Base-by-base conservation (phyloP, 2,797 vertebrate genomes). In the Malacoctenus gilli region DNA sequence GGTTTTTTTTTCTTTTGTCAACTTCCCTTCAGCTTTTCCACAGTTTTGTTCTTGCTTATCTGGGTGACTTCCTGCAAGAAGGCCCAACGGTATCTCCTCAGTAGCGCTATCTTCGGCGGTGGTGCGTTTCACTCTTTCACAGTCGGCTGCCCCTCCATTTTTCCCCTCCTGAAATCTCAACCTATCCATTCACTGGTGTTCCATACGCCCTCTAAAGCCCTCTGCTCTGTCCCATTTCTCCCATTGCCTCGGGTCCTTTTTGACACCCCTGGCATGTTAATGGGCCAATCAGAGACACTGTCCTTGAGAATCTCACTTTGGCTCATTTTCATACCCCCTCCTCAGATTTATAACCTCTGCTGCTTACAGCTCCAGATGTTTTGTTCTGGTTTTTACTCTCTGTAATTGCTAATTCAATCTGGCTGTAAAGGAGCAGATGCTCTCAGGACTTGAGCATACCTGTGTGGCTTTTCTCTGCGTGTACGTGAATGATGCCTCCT, bases 401-500 rank as follows among this genome's bases (percentile, higher is more conserved):
- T 88, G 82, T 90, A 91, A 92, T 91, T 90, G 89, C 86, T 92
- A 89, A 91, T 91, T 89, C 88, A 90, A 89, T 90, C 77, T 88
- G 85, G 88, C 84, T 87, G 84, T 92, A 92, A 92, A 92, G 87
- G 67, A 88, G 79, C 90, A 92, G 89, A 90, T 91, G 89, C 85
- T 90, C 79, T 70, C 47, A 68, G 76, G 79, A 85, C 83, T 82
- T 72, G 59, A 82, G 74, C 61, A 62, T 88, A 88, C 87, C 86
- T 90, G 81, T 75, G 77, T 77, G 79, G 62, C 70, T 77, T 70
- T 28, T 63, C 43, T 59, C 41, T 47, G 43, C 10, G 49, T 70
- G 59, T 48, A 44, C 38, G 30, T 39, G 43, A 64, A 42, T 8
- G 36, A 42, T 8, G 36, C 52, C 37, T 50, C 12, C 65, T 50